phyloP scores from a whole-genome alignment of 2,888 invertebrate genomes.

The Pyrochroa serraticornis region DNA sequence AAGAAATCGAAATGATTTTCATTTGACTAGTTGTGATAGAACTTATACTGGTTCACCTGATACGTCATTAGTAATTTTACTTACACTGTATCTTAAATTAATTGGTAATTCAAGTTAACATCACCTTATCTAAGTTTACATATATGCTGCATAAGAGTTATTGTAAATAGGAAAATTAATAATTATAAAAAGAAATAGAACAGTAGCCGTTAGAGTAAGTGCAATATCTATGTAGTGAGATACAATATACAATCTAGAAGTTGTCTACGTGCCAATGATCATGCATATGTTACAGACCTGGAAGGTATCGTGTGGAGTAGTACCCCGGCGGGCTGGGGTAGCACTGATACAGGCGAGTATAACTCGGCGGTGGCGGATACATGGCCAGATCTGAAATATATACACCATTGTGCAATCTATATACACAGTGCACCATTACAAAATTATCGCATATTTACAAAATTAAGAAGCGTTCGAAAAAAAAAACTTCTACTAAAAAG shows the following conservation, averaged over 20 bases:
- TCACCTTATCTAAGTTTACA: no score
- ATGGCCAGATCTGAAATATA: conserved; percentile 68
- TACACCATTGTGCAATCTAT: conserved; percentile 37
- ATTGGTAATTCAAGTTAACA: no score
- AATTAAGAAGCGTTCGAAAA: background rate
- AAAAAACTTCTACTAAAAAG: background rate
- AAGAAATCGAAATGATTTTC: no score
- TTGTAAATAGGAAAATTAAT: background rate
- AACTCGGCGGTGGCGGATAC: conserved; percentile 64
- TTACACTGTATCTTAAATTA: no score
- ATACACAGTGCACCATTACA: conserved; percentile 29
- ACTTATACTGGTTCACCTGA: no score
- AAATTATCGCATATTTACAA: conserved; percentile 16
- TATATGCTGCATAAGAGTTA: no score
- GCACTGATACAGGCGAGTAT: conserved; percentile 68
- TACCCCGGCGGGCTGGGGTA: conserved; percentile 57
- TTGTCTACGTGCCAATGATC: conserved; percentile 24
- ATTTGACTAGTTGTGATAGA: no score
- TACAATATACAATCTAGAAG: conserved; percentile 16
- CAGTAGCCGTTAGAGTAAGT: background rate
- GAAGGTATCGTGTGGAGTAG: conserved; percentile 52
- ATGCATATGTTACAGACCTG: conserved; percentile 53
- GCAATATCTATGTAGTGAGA: background rate
- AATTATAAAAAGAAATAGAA: background rate
- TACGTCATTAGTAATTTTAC: no score